Base-by-base conservation (phyloP, 2,113 vertebrate species). In the Condylura cristata region DNA sequence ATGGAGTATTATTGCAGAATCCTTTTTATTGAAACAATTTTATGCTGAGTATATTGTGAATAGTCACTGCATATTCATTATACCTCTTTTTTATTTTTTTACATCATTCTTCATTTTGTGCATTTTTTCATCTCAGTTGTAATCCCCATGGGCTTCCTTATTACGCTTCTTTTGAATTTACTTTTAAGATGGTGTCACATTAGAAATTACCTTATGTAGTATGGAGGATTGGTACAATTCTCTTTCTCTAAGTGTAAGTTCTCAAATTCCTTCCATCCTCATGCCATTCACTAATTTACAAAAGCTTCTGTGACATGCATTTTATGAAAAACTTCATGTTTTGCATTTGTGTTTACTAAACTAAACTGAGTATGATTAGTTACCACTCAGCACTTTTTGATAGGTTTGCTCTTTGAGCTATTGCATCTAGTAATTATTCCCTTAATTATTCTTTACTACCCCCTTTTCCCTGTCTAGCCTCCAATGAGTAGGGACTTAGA, bases 381-480 rank as follows among this genome's bases (percentile, higher is more conserved):
- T 28, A 11, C 13, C 74, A 18, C 13, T 39, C 22, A 83, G 39
- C 0, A 18, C 83, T 86, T 84, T 41, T 48, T 74, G 4, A 39
- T 89, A 44, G 5, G n/a, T 63, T 81, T 80, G 68, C 2, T 56
- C 8, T 14, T 90, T 93, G 22, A 74, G 2, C 4, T 86, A 90
- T 94, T 60, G 2, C 20, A 10, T 68, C 8, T 89, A 13, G 8
- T 58, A n/a, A 61, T 6, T 81, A n/a, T 41, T 82, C 1, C 12
- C 3, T n/a, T n/a, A n/a, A n/a, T n/a, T 0, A 2, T 3, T 12
- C 30, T n/a, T 3, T 3, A 10, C 20, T 11, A 26, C 1, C 0
- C 0, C 22, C 22, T 24, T 68, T 41, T 87, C 86, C 1, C 80
- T 60, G 51, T 18, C 44, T 51, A 28, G 6, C 37, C 4, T 85